These are phyloP conservation scores for Phymanthus crucifer DNA, from an alignment of 92 coral and sea anemone genomes.

Conservation along the genomic window DNA sequence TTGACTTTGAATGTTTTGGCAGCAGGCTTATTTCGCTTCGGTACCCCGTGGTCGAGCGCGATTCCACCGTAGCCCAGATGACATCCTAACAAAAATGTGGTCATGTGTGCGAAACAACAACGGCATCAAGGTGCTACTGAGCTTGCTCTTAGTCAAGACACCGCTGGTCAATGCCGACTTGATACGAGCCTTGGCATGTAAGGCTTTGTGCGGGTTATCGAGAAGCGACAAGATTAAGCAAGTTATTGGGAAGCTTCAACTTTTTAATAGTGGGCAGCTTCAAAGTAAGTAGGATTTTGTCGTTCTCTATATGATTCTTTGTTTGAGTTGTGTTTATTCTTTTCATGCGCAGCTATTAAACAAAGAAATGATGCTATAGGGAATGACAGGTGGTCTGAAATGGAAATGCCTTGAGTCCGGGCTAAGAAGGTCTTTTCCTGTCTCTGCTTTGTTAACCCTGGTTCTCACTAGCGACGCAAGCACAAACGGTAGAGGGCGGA, in stretches of 20 bases:
- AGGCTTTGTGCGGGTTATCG: conserved; percentile 89
- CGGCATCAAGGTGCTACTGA: conserved; percentile 86
- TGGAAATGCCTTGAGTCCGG: no score
- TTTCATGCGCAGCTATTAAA: no score
- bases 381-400: no score
- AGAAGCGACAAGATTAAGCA: conserved; percentile 91
- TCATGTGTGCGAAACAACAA: conserved; percentile 85
- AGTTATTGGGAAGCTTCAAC: conserved; percentile 89
- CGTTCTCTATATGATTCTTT: no score
- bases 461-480: neutral
- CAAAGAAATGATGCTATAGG: no score
- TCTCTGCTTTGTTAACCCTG: no score
- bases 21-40: neutral
- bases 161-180: conserved; percentile 91
- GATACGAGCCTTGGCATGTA: conserved; percentile 94
- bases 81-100: conserved; percentile 77
- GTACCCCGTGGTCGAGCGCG: neutral
- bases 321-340: no score
- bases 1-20: no score
- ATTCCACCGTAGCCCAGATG: neutral
- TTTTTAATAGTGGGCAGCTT: conserved; percentile 92
- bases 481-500: no score
- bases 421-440: no score
- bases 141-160: conserved; percentile 85
- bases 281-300: conserved; percentile 70